Percentiles rank a stretch among this genome's conserved stretches.
Conservation (phyloP, 64 coral and sea anemone genomes). For the Montipora sp. region DNA sequence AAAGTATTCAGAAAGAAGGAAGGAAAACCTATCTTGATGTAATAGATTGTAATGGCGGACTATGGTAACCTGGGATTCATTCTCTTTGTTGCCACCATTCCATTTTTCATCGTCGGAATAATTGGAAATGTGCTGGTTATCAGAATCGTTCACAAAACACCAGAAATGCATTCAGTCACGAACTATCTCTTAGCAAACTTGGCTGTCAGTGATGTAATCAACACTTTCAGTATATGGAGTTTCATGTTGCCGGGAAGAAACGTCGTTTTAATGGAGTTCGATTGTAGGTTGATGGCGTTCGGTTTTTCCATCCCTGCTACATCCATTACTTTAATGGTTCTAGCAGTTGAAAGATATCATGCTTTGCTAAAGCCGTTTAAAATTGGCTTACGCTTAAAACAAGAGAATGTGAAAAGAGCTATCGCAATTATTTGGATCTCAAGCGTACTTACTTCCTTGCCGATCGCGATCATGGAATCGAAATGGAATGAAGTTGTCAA, state of each 20-base stretch:
- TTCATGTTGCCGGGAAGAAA: not conserved
- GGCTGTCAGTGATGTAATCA: slow-evolving; percentile 17
- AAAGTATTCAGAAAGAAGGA: not conserved
- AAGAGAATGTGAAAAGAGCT: not conserved
- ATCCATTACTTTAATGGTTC: not conserved
- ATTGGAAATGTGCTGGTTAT: slow-evolving; percentile 6
- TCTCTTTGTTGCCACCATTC: not conserved
- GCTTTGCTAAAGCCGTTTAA: not conserved
- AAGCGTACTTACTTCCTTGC: not conserved
- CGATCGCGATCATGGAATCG: not conserved
- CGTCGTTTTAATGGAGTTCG: not conserved
- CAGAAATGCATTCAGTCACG: not conserved
- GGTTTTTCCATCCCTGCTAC: not conserved
- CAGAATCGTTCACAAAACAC: slow-evolving; percentile 18
- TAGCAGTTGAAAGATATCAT: slow-evolving; percentile 4
- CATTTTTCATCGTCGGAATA: not conserved
- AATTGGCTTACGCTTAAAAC: not conserved
- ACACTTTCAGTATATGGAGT: not conserved
- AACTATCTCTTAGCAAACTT: slow-evolving; percentile 42
- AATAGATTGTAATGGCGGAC: not conserved
- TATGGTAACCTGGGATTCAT: not conserved
- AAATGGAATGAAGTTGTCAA: not conserved
- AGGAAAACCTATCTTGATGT: not conserved
- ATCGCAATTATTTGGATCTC: not conserved
- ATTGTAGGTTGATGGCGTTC: not conserved